These are phyloP conservation scores for Cheilosia vulpina DNA, from an alignment of 2,888 invertebrate genomes.

Conservation along the genomic window DNA sequence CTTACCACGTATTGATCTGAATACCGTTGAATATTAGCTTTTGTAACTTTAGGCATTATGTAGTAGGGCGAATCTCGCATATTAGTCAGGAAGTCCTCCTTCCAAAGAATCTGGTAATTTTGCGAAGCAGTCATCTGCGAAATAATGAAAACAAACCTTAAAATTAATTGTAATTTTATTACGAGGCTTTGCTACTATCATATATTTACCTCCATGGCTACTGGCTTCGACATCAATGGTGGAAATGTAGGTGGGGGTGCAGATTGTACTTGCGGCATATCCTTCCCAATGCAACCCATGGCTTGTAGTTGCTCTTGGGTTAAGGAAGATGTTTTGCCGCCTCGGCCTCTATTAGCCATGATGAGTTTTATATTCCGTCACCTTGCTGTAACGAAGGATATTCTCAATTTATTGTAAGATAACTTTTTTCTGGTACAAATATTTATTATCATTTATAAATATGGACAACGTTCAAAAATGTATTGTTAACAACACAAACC, in stretches of 20 bases:
- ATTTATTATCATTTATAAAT: no score
- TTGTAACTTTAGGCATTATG: conserved; percentile 76
- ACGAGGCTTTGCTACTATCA: neutral
- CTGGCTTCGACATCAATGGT: conserved; percentile 85
- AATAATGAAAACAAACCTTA: neutral
- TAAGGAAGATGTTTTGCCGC: conserved; percentile 80
- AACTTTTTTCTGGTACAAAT: no score
- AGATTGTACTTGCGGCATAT: conserved; percentile 84
- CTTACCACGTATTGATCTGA: conserved; percentile 78
- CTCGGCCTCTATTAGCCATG: conserved; percentile 82
- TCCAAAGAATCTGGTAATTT: conserved; percentile 89
- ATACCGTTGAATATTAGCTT: conserved; percentile 76
- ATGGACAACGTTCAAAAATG: no score
- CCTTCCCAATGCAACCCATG: conserved; percentile 83
- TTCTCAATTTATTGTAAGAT: neutral
- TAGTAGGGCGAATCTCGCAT: conserved; percentile 87
- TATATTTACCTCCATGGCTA: conserved; percentile 82
- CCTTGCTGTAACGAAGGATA: no score
- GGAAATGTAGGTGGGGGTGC: conserved; percentile 87
- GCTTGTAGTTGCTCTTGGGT: conserved; percentile 83
- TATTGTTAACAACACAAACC: no score
- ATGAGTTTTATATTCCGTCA: neutral
- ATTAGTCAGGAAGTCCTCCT: conserved; percentile 89
- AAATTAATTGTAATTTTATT: neutral
- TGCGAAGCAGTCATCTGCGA: conserved; percentile 85